A percentile compares a stretch with the other conserved stretches of the same genome.
Evolutionary conservation across 2,113 vertebrate genomes (phyloP).

Genomic region (Tetrao urogallus): DNA sequence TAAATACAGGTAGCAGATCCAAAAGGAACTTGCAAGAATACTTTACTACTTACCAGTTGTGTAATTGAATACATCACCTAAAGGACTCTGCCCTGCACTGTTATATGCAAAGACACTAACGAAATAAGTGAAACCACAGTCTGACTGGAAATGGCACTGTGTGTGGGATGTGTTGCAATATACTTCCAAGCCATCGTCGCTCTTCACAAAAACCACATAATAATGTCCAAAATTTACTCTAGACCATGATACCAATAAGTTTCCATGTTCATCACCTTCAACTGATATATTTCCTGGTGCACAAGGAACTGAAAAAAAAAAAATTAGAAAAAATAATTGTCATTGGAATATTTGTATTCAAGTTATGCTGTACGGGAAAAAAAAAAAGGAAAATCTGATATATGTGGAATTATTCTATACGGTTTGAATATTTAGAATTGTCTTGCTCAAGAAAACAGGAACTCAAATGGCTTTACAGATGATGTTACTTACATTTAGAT

Average conservation of each 20-base stretch:
- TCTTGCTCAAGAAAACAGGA: not conserved
- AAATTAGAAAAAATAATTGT: not conserved
- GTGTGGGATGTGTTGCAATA: conserved; percentile 88
- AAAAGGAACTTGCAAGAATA: not conserved
- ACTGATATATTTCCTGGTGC: conserved; percentile 81
- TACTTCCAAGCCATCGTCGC: conserved; percentile 87
- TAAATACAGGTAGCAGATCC: not conserved
- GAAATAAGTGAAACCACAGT: conserved; percentile 91
- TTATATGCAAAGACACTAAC: conserved; percentile 91
- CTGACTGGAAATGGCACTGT: conserved; percentile 82
- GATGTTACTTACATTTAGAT: not conserved
- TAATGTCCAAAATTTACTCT: conserved; percentile 77
- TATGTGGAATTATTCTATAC: not conserved
- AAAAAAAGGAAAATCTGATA: not conserved
- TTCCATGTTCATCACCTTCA: conserved; percentile 79
- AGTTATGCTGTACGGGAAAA: not conserved
- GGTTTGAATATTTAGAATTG: not conserved
- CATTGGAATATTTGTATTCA: not conserved
- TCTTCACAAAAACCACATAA: conserved; percentile 90
- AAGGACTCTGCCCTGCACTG: conserved; percentile 85
- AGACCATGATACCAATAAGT: conserved; percentile 85
- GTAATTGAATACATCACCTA: conserved; percentile 84
- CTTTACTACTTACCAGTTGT: conserved; percentile 83
- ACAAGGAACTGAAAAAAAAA: conserved; percentile 84
- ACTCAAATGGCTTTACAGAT: not conserved